Percentiles rank a stretch among this genome's conserved stretches.
Evolutionary conservation across 2,113 vertebrate species (phyloP).

Genomic region (Zeus faber): DNA sequence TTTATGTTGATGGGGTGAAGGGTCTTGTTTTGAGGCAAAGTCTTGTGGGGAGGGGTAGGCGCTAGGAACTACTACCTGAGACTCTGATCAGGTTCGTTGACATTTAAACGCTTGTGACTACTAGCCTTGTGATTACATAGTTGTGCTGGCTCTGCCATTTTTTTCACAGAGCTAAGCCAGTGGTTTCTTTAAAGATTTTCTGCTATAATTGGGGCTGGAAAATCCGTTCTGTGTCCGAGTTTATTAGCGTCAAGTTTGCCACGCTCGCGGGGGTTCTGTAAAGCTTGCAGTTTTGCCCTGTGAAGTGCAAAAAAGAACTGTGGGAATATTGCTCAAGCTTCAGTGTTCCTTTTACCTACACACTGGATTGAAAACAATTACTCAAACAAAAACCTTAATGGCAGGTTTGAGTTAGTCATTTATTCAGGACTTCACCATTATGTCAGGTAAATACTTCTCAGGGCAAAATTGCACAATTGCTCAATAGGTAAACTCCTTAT

Average conservation of each 20-base stretch:
- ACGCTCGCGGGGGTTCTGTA: constrained; percentile 50
- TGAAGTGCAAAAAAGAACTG: constrained; percentile 39
- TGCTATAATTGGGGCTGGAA: constrained; percentile 63
- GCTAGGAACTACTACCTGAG: constrained; percentile 15
- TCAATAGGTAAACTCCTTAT: constrained; percentile 10
- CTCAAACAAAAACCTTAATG: too few relatives aligned
- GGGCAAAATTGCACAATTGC: constrained; percentile 15
- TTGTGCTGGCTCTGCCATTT: constrained; percentile 46
- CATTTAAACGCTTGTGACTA: constrained; percentile 56
- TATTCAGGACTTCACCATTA: constrained; percentile 28
- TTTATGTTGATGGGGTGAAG: constrained; percentile 13
- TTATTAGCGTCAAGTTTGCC: constrained; percentile 58
- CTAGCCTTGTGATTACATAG: constrained; percentile 63
- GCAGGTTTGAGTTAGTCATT: constrained; percentile 25
- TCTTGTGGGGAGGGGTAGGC: constrained; percentile 38
- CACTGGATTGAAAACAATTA: constrained; percentile 26
- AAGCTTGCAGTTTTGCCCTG: constrained; percentile 42
- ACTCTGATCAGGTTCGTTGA: constrained; percentile 68
- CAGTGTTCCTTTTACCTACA: constrained; percentile 40
- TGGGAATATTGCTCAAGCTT: constrained; percentile 11
- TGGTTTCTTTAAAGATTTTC: constrained; percentile 58
- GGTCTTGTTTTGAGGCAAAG: constrained; percentile 37
- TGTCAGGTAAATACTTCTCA: constrained; percentile 22
- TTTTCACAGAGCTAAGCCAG: constrained; percentile 47
- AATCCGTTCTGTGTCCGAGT: constrained; percentile 57